Evolutionary conservation across 2,888 invertebrate genomes (phyloP).

Genomic region (Sussaba pulchella): DNA sequence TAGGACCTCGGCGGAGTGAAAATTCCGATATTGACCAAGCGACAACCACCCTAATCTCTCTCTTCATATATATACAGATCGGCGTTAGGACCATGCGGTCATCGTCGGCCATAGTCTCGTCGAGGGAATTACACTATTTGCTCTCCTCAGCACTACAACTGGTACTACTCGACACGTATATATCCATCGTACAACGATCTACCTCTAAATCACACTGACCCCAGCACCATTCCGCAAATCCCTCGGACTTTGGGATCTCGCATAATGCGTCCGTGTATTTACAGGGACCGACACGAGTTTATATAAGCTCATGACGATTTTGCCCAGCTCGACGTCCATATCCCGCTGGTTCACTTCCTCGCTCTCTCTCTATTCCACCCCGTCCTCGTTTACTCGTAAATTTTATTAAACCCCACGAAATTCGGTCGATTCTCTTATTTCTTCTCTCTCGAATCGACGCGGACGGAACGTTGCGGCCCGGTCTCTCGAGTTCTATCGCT

Average conservation of each 20-base stretch:
- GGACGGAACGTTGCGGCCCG: background rate
- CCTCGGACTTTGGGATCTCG: background rate
- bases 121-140: slow-evolving; percentile 58
- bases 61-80: background rate
- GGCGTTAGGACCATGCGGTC: background rate
- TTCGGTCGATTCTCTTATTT: slow-evolving; percentile 17
- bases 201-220: slow-evolving; percentile 63
- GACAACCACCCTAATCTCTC: no score
- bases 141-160: slow-evolving; percentile 16
- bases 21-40: no score
- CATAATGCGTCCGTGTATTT: slow-evolving; percentile 11
- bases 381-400: slow-evolving; percentile 9
- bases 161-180: slow-evolving; percentile 24
- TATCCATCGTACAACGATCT: slow-evolving; percentile 55
- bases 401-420: slow-evolving; percentile 7
- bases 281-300: background rate
- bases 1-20: no score
- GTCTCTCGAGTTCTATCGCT: no score
- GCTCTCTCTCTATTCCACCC: background rate
- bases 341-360: background rate
- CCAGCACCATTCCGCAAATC: slow-evolving; percentile 34
- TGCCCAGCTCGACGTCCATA: background rate
- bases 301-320: slow-evolving; percentile 3
- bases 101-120: slow-evolving; percentile 34
- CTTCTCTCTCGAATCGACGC: slow-evolving; percentile 1